Base-by-base conservation (phyloP, 2,888 invertebrate species). In the Drosophila niveifrons region DNA sequence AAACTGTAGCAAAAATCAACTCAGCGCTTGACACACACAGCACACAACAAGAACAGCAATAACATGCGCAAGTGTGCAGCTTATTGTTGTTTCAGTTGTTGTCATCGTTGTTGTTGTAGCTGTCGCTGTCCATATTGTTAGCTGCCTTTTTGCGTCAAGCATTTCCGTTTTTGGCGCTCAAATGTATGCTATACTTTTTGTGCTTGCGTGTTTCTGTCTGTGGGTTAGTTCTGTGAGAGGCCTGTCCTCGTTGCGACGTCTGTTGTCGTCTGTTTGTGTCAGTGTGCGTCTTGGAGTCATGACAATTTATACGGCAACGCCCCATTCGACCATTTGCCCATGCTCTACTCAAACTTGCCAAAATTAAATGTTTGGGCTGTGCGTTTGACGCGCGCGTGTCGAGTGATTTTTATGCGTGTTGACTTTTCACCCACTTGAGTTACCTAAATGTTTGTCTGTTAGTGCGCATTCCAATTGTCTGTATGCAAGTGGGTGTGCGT, bases 281-380 rank as follows among this genome's bases (percentile, higher is more conserved):
- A 72, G 66, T 50, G 63, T 56, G 65, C 61, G 68, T 72, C 74
- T 77, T 80, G 53, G 55, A 81, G 75, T 62, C 52, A 55, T 53
- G 55, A 68, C 87, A 81, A 86, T 83, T 75, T 86, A 73, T 78
- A 72, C 41, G 53, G 64, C 66, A 71, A 82, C 83, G 83, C 78
- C 78, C 78, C 62, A 59, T 39, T 65, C 34, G 47, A 50, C 64
- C 61, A 41, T 48, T 41, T 34, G 13, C 36, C 9, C 46, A 31
- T 17, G 34, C 53, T 41, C 39, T 18, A 36, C 63, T 41, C 23
- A 9, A 9, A 56, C 34, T 56, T 34, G 56, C 44, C 31, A 31
- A 46, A 59, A 68, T 68, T 67, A 68, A 75, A 68, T 68, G 72
- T 52, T 57, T 50, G 64, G 46, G 43, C 58, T 80, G 59, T 34